A percentile compares a stretch with the other conserved stretches of the same genome.
phyloP scores from a whole-genome alignment of 2,888 invertebrate genomes.

The Pristionchus mayeri region DNA sequence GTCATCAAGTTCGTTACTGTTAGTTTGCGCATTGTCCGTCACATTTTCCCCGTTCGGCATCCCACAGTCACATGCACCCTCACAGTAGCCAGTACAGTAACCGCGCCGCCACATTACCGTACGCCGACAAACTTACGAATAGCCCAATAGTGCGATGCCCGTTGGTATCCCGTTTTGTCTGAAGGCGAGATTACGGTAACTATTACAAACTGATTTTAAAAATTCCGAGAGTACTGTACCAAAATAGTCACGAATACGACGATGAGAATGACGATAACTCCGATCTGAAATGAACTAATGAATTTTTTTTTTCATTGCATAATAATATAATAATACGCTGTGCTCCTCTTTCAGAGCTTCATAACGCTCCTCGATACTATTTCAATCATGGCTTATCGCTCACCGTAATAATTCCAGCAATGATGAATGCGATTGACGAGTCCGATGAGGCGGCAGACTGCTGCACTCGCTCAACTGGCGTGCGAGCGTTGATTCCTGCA shows the following conservation, averaged over 20 bases:
- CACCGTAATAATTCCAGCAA: constrained; percentile 46
- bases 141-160: constrained; percentile 25
- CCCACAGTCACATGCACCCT: not conserved
- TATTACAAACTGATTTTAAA: not conserved
- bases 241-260: constrained; percentile 36
- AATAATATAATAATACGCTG: no score
- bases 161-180: constrained; percentile 33
- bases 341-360: no score
- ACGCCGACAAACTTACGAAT: constrained; percentile 24
- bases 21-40: not conserved
- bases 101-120: not conserved
- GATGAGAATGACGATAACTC: constrained; percentile 41
- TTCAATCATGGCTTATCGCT: no score
- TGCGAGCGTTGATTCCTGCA: constrained; percentile 28
- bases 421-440: constrained; percentile 36
- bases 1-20: no score
- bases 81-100: not conserved
- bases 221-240: not conserved
- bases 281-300: constrained; percentile 21
- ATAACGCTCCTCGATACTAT: no score
- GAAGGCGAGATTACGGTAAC: not conserved
- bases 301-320: not conserved
- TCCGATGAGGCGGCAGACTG: not conserved
- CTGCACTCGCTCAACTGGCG: constrained; percentile 16
- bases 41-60: not conserved